Evolutionary conservation across 2,113 vertebrate species (phyloP).

Genomic region (Gnathonemus echidnorhynchus): DNA sequence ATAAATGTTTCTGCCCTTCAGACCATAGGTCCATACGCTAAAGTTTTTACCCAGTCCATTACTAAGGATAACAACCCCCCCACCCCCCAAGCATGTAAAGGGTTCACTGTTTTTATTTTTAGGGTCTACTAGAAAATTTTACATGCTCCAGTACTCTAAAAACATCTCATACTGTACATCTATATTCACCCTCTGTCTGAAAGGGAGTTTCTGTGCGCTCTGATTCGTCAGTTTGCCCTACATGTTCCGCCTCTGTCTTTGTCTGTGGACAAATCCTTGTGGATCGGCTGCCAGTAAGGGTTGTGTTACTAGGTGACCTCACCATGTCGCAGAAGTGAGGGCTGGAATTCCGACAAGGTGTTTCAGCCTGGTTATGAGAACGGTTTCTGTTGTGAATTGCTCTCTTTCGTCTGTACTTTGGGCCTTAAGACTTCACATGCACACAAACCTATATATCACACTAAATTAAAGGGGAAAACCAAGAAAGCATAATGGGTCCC

Average conservation of each 20-base stretch:
- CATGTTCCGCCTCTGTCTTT: too few relatives aligned
- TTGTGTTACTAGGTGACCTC: background rate
- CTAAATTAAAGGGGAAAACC: background rate
- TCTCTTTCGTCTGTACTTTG: background rate
- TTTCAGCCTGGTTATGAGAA: background rate
- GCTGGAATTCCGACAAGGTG: background rate
- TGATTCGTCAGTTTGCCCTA: background rate
- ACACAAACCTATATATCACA: background rate
- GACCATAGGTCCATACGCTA: background rate
- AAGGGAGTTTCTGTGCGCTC: background rate
- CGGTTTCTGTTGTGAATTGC: background rate
- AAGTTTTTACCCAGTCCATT: background rate
- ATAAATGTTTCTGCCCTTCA: background rate
- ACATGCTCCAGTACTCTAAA: too few relatives aligned
- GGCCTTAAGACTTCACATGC: background rate
- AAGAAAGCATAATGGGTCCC: background rate
- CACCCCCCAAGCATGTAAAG: background rate
- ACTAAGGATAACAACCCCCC: background rate
- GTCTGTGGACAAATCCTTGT: background rate
- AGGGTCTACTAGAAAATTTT: too few relatives aligned
- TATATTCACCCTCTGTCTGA: background rate
- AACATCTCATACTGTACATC: background rate
- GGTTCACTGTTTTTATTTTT: background rate
- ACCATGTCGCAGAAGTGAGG: background rate
- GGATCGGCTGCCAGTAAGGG: background rate